These are phyloP conservation scores for Rhadina sibilatrix DNA, from an alignment of 2,113 vertebrate genomes.

Conservation along the genomic window DNA sequence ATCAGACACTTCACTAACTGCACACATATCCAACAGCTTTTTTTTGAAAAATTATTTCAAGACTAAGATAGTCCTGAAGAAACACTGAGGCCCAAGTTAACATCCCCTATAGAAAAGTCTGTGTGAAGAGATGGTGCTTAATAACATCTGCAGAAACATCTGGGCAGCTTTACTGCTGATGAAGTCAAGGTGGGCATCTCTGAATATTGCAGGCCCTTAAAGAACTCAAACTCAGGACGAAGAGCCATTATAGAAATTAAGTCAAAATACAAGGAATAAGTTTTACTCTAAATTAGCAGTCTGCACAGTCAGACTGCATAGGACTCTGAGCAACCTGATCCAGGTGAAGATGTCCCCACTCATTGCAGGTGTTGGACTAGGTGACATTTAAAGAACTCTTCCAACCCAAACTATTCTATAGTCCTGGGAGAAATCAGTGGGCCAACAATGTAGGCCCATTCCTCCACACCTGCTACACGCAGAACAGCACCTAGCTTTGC, in stretches of 20 bases:
- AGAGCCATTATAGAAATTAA: background rate
- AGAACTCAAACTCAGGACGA: background rate
- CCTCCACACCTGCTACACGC: accelerated
- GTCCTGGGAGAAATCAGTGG: background rate
- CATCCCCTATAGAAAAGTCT: background rate
- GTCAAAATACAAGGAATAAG: background rate
- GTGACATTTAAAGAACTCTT: background rate
- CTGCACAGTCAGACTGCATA: accelerated
- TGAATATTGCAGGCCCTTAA: background rate
- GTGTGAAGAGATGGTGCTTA: background rate
- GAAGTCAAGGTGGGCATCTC: background rate
- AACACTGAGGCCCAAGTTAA: background rate
- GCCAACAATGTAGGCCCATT: background rate
- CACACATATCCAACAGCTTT: background rate
- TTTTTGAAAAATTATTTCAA: background rate
- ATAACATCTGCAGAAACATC: background rate
- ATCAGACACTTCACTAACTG: background rate
- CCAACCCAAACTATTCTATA: background rate
- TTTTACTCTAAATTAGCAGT: background rate
- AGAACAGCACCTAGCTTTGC: background rate
- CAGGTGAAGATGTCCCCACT: background rate
- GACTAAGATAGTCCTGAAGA: background rate
- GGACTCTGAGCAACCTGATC: background rate
- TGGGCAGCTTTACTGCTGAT: background rate
- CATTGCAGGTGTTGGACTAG: background rate